phyloP scores from a whole-genome alignment of 2,113 vertebrate species.

The Zosterops borbonicus region DNA sequence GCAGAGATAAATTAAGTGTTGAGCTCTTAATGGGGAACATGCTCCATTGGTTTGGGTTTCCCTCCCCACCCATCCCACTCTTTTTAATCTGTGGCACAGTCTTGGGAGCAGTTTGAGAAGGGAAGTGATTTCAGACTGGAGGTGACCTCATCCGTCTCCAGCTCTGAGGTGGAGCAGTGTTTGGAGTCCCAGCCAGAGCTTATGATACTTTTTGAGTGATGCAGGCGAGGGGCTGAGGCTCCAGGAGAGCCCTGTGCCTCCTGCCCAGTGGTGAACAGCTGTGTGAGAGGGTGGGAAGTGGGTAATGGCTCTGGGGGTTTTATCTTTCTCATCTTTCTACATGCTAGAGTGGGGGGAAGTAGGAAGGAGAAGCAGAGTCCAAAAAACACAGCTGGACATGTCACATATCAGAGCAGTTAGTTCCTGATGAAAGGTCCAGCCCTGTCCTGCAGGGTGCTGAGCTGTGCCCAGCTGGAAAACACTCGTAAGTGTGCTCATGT shows the following conservation, averaged over 20 bases:
- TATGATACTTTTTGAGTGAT: not conserved
- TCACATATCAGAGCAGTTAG: not conserved
- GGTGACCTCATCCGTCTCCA: constrained; percentile 51
- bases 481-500: accelerated
- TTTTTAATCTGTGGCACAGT: not conserved
- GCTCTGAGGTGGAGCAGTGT: constrained; percentile 9
- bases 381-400: not conserved
- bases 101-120: constrained; percentile 10
- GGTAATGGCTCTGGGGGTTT: not conserved
- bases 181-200: not conserved
- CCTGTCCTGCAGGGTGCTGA: not conserved
- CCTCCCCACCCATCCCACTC: constrained; percentile 20
- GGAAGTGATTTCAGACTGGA: constrained; percentile 57
- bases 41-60: constrained; percentile 7
- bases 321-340: not conserved
- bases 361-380: not conserved
- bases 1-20: constrained; percentile 39
- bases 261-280: not conserved
- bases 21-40: constrained; percentile 23
- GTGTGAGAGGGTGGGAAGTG: not conserved
- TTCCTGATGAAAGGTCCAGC: not conserved
- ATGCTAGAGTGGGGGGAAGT: not conserved
- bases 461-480: not conserved
- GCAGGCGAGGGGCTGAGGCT: not conserved
- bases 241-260: not conserved